These are phyloP conservation scores for Macrosiphum euphorbiae DNA, from an alignment of 2,888 invertebrate genomes.

Conservation along the genomic window DNA sequence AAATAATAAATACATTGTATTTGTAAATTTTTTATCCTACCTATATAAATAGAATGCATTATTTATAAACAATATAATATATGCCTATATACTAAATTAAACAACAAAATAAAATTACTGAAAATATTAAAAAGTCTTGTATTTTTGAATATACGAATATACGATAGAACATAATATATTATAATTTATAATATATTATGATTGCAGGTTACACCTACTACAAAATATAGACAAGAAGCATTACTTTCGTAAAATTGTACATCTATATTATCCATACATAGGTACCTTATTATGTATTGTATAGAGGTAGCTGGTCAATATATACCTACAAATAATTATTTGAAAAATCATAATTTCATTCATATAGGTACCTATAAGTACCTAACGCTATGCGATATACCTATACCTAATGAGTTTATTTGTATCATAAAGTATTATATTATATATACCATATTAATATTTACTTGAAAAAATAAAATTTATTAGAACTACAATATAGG, in stretches of 20 bases:
- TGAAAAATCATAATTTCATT: neutral
- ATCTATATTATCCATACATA: neutral
- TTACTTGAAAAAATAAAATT: too few relatives aligned
- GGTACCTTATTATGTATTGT: too few relatives aligned
- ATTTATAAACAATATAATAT: neutral
- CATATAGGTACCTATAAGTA: too few relatives aligned
- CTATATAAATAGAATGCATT: neutral
- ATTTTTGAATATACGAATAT: neutral
- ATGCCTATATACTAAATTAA: neutral
- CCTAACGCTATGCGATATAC: neutral
- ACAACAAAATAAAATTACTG: neutral
- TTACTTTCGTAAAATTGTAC: neutral
- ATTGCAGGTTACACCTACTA: neutral
- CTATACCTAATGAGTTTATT: too few relatives aligned
- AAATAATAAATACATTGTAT: neutral
- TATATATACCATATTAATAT: too few relatives aligned
- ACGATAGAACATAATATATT: too few relatives aligned
- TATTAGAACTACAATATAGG: too few relatives aligned
- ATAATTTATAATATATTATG: too few relatives aligned
- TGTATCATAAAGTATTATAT: too few relatives aligned
- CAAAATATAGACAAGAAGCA: neutral
- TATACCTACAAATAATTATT: neutral
- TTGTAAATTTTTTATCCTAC: constrained; percentile 19
- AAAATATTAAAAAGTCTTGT: neutral
- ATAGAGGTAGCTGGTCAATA: too few relatives aligned